Percentiles rank a stretch among this genome's conserved stretches.
Evolutionary conservation across 1,140 invertebrate species (phyloP).

Genomic region (Condylostylus longicornis): DNA sequence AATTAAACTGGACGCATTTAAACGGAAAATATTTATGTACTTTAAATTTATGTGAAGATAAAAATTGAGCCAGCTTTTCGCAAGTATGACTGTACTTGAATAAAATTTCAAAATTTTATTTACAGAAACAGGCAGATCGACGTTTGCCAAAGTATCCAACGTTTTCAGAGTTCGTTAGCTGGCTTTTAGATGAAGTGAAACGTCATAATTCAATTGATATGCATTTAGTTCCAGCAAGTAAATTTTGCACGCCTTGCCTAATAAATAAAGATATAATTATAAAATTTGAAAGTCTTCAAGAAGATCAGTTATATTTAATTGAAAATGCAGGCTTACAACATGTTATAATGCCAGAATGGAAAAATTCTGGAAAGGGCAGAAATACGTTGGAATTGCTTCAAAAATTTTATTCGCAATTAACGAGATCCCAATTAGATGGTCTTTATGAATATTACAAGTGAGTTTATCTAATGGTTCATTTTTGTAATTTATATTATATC

Average conservation of each 20-base stretch:
- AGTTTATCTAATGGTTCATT: too few species aligned
- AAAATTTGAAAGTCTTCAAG: slow-evolving; percentile 76
- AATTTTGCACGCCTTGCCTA: slow-evolving; percentile 80
- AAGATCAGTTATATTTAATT: slow-evolving; percentile 72
- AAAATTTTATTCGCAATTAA: slow-evolving; percentile 60
- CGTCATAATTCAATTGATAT: slow-evolving; percentile 60
- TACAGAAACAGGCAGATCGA: slow-evolving; percentile 14
- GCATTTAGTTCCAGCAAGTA: slow-evolving; percentile 76
- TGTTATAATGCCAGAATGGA: slow-evolving; percentile 64
- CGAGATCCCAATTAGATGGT: slow-evolving; percentile 53
- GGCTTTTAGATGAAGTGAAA: slow-evolving; percentile 50
- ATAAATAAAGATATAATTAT: slow-evolving; percentile 75
- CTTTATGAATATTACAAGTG: slow-evolving; percentile 68
- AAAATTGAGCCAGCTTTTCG: too few species aligned
- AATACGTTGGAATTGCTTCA: slow-evolving; percentile 52
- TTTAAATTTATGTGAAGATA: too few species aligned
- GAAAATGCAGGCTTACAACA: slow-evolving; percentile 56
- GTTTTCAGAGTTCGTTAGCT: slow-evolving; percentile 62
- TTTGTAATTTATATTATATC: too few species aligned
- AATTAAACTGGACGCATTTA: too few species aligned
- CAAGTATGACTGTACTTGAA: too few species aligned
- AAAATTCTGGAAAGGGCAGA: slow-evolving; percentile 58
- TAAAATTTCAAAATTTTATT: too few species aligned
- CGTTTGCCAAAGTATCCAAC: slow-evolving; percentile 45
- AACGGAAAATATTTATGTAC: too few species aligned